Base-by-base conservation (phyloP, 1,140 invertebrate species). In the Artemia franciscana region DNA sequence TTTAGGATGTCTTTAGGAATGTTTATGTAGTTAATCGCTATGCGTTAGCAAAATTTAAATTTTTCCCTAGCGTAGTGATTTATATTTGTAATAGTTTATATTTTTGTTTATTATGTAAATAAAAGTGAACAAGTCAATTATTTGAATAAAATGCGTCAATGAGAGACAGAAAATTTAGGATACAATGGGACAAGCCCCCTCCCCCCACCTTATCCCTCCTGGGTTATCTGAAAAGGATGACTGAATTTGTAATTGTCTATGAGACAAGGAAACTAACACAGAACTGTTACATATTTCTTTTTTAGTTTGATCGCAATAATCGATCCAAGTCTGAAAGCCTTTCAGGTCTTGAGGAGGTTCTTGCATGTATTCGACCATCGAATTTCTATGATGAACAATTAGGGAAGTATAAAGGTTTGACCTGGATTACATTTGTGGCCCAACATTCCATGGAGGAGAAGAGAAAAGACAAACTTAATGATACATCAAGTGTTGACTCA, bases 351-450 rank as follows among this genome's bases (percentile, higher is more conserved):
- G 78, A 78, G 67, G 78, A 80, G 66, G 73, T 79, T 4, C 71
- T 81, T 15, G 74, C 69, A 26, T 72, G 74, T 27, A 65, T 81
- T 23, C 76, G 75, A 65, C 75, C 76, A 5, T 77, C 77, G 51
- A 77, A 78, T 65, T 81, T 81, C 68, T 73, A 75, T 64, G 79
- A 81, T 68, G 78, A 80, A 65, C 76, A 79, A 65, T 69, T 81
- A 15, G 72, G 73, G 5, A 73, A 74, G 26, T 80, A 78, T 66
- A 79, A 79, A 63, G 75, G 75, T 4, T 71, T 76, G 68, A 68
- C 68, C 58, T 77, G 75, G 75, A 67, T 63, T 26, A 75, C 76
- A 57, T 77, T 77, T 65, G 68, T 75, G 15, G 18, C 66, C 30
- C 39, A 51, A 18, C 2, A 15, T 51, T 51, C 39, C 65, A 70